Conservation (phyloP, 2,113 vertebrate species). For the Urocolius indicus region DNA sequence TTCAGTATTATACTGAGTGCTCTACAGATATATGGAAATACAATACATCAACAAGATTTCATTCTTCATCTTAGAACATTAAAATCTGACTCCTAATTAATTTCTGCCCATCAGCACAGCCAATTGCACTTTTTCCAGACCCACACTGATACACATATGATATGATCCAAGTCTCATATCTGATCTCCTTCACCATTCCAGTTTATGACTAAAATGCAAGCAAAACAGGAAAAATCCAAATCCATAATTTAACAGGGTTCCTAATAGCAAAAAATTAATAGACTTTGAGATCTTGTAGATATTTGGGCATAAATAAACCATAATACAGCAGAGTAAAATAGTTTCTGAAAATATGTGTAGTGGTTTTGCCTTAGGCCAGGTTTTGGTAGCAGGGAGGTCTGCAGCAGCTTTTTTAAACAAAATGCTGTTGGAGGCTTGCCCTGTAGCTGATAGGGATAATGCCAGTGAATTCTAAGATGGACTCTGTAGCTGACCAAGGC, state of each 20-base stretch:
- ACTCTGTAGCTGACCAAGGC: too few relatives aligned
- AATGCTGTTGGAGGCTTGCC: too few relatives aligned
- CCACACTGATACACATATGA: neutral
- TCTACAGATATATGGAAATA: neutral
- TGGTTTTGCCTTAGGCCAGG: too few relatives aligned
- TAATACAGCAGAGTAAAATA: neutral
- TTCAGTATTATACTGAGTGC: neutral
- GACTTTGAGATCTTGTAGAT: neutral
- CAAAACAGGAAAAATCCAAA: neutral
- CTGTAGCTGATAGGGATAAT: too few relatives aligned
- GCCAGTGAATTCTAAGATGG: too few relatives aligned
- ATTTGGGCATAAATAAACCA: neutral
- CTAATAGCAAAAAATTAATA: neutral
- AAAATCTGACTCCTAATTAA: neutral
- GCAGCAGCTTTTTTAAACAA: too few relatives aligned
- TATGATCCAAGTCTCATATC: neutral
- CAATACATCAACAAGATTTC: neutral
- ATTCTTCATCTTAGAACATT: neutral
- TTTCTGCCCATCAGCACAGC: neutral
- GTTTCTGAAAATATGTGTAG: neutral
- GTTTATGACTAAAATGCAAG: neutral
- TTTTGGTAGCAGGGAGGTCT: too few relatives aligned
- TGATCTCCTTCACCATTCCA: neutral
- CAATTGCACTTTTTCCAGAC: neutral
- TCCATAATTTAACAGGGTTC: neutral